Conservation (phyloP, 2,888 invertebrate species). For the Hoplodrina ambigua region DNA sequence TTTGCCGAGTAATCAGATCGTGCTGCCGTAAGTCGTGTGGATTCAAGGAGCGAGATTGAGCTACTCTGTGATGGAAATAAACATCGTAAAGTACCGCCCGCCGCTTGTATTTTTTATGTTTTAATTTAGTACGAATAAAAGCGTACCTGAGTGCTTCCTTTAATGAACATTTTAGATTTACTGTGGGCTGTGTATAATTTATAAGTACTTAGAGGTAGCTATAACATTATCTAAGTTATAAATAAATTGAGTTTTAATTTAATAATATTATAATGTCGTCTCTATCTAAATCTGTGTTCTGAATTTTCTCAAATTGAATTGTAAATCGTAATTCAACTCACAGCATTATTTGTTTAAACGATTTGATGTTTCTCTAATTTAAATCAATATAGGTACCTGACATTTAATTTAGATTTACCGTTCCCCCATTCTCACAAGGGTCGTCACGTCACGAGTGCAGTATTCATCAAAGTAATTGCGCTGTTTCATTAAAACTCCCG, state of each 20-base stretch:
- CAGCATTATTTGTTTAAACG: constrained; percentile 28
- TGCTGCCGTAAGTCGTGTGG: constrained; percentile 26
- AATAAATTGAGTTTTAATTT: background rate
- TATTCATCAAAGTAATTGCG: constrained; percentile 87
- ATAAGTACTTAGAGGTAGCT: constrained; percentile 8
- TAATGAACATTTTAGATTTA: constrained; percentile 53
- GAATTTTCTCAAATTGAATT: background rate
- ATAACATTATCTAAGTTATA: constrained; percentile 8
- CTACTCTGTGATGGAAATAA: constrained; percentile 45
- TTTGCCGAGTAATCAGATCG: constrained; percentile 62
- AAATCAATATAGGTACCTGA: constrained; percentile 74
- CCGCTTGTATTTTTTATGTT: constrained; percentile 48
- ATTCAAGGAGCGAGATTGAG: constrained; percentile 20
- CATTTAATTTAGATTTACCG: constrained; percentile 73
- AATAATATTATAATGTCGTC: background rate
- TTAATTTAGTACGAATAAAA: constrained; percentile 57
- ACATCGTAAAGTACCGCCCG: constrained; percentile 46
- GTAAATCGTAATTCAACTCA: constrained; percentile 8
- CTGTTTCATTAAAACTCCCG: constrained; percentile 86
- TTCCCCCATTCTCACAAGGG: constrained; percentile 63
- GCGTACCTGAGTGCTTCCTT: constrained; percentile 41
- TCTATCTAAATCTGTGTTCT: background rate
- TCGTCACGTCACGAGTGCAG: constrained; percentile 78
- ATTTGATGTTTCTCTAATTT: constrained; percentile 65
- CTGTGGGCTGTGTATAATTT: constrained; percentile 16